Percentiles rank a stretch among this genome's conserved stretches.
phyloP scores from a whole-genome alignment of 2,888 invertebrate genomes.

The Amiota minor region DNA sequence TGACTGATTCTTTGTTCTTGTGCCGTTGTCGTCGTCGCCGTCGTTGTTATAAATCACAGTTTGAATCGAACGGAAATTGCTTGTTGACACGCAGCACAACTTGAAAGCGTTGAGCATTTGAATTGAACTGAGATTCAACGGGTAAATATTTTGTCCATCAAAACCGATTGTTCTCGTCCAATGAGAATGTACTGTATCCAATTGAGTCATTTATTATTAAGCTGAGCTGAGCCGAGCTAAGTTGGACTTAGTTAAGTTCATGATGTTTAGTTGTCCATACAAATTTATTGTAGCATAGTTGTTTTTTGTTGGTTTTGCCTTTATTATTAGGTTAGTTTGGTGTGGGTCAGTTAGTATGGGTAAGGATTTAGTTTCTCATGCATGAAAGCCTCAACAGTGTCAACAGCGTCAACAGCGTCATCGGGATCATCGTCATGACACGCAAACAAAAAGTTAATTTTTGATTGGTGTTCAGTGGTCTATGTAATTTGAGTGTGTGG shows the following conservation, averaged over 20 bases:
- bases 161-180: background rate
- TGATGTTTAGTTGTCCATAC: background rate
- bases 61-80: conserved; percentile 55
- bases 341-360: background rate
- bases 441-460: conserved; percentile 38
- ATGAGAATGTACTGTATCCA: background rate
- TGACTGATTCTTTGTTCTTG: conserved; percentile 22
- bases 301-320: background rate
- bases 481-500: conserved; percentile 27
- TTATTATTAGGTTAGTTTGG: background rate
- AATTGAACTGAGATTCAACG: background rate
- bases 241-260: background rate
- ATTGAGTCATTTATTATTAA: conserved; percentile 1
- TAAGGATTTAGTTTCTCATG: too few relatives aligned
- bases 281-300: background rate
- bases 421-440: background rate
- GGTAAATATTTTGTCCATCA: background rate
- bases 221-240: background rate
- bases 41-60: too few relatives aligned
- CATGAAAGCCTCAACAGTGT: background rate
- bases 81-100: conserved; percentile 60
- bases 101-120: background rate
- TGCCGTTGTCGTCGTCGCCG: conserved; percentile 14
- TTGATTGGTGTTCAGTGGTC: conserved; percentile 54
- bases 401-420: background rate